Evolutionary conservation across 2,888 invertebrate genomes (phyloP), one percentile per base, ranked within the genome.

Genomic region (Empis livida): DNA sequence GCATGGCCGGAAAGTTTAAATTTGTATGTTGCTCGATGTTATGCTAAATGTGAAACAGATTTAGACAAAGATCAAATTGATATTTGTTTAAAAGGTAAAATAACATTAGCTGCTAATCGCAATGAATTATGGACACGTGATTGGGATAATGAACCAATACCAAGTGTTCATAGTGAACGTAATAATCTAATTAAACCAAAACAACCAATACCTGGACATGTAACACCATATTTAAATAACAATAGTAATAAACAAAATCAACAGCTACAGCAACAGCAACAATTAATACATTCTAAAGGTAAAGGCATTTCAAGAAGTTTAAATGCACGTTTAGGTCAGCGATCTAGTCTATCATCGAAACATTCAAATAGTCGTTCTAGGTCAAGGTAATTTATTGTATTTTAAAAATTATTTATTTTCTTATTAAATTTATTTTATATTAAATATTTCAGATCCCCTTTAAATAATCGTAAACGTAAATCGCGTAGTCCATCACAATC

Each of bases 11-110:
- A 84, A 53, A 81, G 82, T 55, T 70, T 87, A 42, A 84, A 85
- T 65, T 80, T 84, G 57, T 97, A 94, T 71, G 92, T 96, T 14
- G 84, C 87, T 61, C 80, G 89, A 53, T 93, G 95, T 62, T 96
- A 94, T 72, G 83, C 84, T 42, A 89, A 91, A 68, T 94, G 93
- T 62, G 80, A 81, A 60, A 86, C 89, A 13, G 79, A 80, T 51
- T 79, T 89, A 56, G 94, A 96, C 65, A 88, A 91, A 65, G 93
- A 95, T 72, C 85, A 90, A 70, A 90, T 96, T 50, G 92, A 95
- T 66, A 88, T 90, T 54, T 89, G 91, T 60, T 74, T 99, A 48
- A 94, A 94, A 69, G 92, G 92, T 37, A 89, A 94, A 71, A 85
- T 97, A 52, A 92, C 91, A 45, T 82, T 86, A 48, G 88, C 94